Evolutionary conservation across 2,888 invertebrate genomes (phyloP).

Genomic region (Parnassius smintheus): DNA sequence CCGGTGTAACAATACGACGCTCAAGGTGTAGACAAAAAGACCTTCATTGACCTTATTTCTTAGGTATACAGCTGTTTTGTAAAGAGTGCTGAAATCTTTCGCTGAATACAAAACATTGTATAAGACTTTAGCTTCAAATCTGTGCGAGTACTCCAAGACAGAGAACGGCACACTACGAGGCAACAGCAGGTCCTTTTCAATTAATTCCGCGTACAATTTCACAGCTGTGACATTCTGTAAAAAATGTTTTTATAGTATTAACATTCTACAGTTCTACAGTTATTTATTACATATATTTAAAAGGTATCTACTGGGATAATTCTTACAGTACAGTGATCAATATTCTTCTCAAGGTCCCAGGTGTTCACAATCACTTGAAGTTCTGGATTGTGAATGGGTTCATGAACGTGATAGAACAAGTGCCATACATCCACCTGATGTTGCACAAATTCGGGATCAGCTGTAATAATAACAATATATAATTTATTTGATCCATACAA

Average conservation of each 20-base stretch:
- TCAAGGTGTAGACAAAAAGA: slow-evolving; percentile 84
- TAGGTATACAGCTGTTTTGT: slow-evolving; percentile 85
- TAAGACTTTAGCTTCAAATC: slow-evolving; percentile 82
- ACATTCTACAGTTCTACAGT: no score
- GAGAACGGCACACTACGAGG: slow-evolving; percentile 83
- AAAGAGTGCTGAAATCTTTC: slow-evolving; percentile 86
- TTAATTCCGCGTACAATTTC: slow-evolving; percentile 76
- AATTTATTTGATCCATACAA: no score
- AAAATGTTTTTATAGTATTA: slow-evolving; percentile 3
- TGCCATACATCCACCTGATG: slow-evolving; percentile 67
- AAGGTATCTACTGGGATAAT: no score
- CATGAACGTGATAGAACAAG: slow-evolving; percentile 77
- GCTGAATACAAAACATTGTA: slow-evolving; percentile 86
- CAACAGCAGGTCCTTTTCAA: slow-evolving; percentile 75
- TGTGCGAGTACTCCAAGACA: slow-evolving; percentile 74
- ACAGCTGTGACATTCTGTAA: slow-evolving; percentile 78
- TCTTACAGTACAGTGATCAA: slow-evolving; percentile 71
- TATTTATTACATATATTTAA: no score
- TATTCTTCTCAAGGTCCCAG: slow-evolving; percentile 76
- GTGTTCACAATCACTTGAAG: slow-evolving; percentile 68
- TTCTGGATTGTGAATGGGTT: slow-evolving; percentile 79
- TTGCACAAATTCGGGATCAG: slow-evolving; percentile 68
- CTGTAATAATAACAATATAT: slow-evolving; percentile 47
- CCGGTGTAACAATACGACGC: slow-evolving; percentile 83
- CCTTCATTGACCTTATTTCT: slow-evolving; percentile 85